Evolutionary conservation across 2,113 vertebrate species (phyloP), one percentile per base, ranked within the genome.

Genomic region (Orthonyx spaldingii): DNA sequence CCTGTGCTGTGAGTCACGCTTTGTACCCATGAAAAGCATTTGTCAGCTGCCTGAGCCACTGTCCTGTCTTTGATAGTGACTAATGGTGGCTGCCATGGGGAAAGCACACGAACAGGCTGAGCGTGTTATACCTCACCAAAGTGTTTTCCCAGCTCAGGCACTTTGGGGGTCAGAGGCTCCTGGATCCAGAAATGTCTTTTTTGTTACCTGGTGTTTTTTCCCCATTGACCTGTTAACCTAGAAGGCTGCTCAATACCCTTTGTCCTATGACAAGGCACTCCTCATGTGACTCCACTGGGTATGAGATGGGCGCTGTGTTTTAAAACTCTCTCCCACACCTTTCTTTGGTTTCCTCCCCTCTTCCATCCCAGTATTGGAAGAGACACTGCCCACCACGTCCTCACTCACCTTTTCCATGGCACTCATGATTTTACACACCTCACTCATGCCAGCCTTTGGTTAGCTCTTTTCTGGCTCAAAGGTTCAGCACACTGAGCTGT

Each of bases 21-120:
- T 81, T 47, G 64, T 65, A 75, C 60, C 80, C 91, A 42, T 65
- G 81, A 70, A 86, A 95, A 84, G 76, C 42, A 23, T 74, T 41
- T 92, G 93, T 92, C 91, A 86, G 76, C 92, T 90, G 52, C 74
- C 87, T 85, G 90, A 24, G 70, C 82, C 83, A 6, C 88, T 93
- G 90, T 90, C 86, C 90, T 92, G 60, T 28, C 89, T 91, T 52
- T 81, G 84, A 70, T 37, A 81, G 86, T 92, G 89, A 89, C 91
- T 94, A 68, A 92, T 66, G 66, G 83, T 84, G 64, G 50, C 56
- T 86, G 90, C 90, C 46, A 33, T 44, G 64, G 79, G 75, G 64
- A 71, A 68, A 92, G 72, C 88, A 90, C 52, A 69, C 10, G 16
- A 93, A 66, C 86, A 80, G 85, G 86, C 69, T 86, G 8, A 86